Evolutionary conservation across 2,113 vertebrate species (phyloP), one percentile per base, ranked within the genome.

Genomic region (Pelecanoides urinatrix): DNA sequence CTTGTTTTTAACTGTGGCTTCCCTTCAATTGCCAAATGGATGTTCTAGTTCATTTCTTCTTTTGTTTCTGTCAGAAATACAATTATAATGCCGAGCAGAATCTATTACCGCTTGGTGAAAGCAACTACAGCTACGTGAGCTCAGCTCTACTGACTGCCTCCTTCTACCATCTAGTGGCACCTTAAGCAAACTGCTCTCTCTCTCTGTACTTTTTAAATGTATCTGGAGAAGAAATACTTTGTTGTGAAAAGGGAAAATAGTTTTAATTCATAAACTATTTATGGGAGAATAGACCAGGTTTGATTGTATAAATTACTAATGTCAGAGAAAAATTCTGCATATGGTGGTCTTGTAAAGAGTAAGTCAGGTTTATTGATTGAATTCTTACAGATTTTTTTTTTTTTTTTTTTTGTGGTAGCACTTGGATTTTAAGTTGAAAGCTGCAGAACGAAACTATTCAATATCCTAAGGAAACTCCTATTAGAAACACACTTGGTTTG

Each of bases 161-260:
- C 76, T 97, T 53, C 92, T 82, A 86, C 97, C 98, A 97, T 92
- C 98, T 98, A 97, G 97, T 91, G 98, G 97, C 38, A 4, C 11
- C 8, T 38, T 55, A 13, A 5, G 19, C 29, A 30, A 15, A 83
- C 61, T 91, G 78, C 84, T 71, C 21, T 6, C 38, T 44, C 50
- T 21, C 40, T 34, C 9, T 36, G 8, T 45, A 5, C 34, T 16
- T 26, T 14, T 6, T 26, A 42, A 72, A 22, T 47, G 2, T 63
- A 70, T 25, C 61, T 87, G 42, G 40, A 89, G 40, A 94, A 72
- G 34, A 89, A 95, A 93, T 72, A 73, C 44, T 65, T 93, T 66
- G 61, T 21, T 44, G 9, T 94, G 58, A 67, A 59, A 74, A 40
- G 56, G 59, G 58, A 91, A 74, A 59, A 44, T 14, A 53, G 63